Evolutionary conservation across 2,888 invertebrate genomes (phyloP).

Genomic region (Adelognathus sp.): DNA sequence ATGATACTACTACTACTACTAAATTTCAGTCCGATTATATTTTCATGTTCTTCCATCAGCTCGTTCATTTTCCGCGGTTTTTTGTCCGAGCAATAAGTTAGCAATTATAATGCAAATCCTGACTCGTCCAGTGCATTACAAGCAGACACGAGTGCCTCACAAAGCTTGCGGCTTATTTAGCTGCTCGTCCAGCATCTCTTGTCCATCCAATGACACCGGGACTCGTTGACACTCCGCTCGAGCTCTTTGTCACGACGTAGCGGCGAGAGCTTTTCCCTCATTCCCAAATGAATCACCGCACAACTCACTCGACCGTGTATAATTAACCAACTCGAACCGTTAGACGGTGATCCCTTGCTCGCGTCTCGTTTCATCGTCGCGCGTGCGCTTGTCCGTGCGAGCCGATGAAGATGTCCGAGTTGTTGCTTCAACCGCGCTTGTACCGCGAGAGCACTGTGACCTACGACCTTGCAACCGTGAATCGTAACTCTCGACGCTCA

Average conservation of each 20-base stretch:
- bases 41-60: no score
- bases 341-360: neutral
- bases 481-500: conserved; percentile 42
- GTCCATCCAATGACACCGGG: conserved; percentile 9
- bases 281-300: conserved; percentile 17
- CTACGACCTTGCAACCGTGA: conserved; percentile 54
- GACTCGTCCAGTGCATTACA: no score
- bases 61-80: no score
- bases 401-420: conserved; percentile 20
- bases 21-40: no score
- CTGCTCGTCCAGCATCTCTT: conserved; percentile 36
- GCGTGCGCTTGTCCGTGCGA: neutral
- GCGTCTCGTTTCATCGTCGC: neutral
- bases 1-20: no score
- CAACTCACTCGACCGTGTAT: neutral
- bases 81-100: no score
- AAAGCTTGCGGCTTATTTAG: conserved; percentile 44
- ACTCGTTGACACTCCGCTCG: conserved; percentile 32
- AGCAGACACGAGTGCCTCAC: conserved; percentile 27
- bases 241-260: neutral
- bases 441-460: conserved; percentile 45
- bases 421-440: neutral
- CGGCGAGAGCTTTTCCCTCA: conserved; percentile 9
- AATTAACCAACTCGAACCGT: conserved; percentile 26
- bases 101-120: no score